A percentile compares a stretch with the other conserved stretches of the same genome.
Evolutionary conservation across 1,140 invertebrate genomes (phyloP).

Genomic region (Dolichoris vasculosae): DNA sequence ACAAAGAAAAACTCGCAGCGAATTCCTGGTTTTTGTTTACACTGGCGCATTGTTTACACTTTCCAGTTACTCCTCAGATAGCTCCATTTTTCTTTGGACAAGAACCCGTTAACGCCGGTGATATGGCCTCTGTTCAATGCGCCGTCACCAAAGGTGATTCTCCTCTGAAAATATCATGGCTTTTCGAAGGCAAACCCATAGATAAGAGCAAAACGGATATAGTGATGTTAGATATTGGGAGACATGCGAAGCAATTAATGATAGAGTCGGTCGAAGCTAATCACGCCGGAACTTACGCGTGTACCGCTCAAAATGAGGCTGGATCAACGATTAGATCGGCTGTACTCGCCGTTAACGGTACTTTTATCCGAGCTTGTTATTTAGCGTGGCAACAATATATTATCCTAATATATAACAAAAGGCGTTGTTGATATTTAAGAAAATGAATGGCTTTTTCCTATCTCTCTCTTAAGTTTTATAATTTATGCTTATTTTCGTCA

Average conservation of each 20-base stretch:
- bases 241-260: slow-evolving; percentile 79
- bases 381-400: no score
- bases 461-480: no score
- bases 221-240: slow-evolving; percentile 77
- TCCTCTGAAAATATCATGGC: slow-evolving; percentile 83
- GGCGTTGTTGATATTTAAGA: no score
- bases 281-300: slow-evolving; percentile 81
- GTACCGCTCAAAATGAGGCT: slow-evolving; percentile 80
- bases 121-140: slow-evolving; percentile 79
- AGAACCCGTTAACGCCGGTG: slow-evolving; percentile 80
- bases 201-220: slow-evolving; percentile 71
- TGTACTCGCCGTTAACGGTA: slow-evolving; percentile 78
- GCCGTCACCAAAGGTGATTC: slow-evolving; percentile 83
- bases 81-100: slow-evolving; percentile 84
- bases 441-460: no score
- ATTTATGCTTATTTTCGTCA: no score
- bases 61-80: slow-evolving; percentile 82
- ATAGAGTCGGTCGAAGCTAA: slow-evolving; percentile 79
- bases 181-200: slow-evolving; percentile 75
- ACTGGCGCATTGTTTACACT: not conserved
- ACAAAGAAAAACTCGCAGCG: no score
- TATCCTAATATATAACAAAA: no score
- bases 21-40: not conserved
- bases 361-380: not conserved
- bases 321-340: slow-evolving; percentile 78